Base-by-base conservation (phyloP, 1,140 invertebrate genomes). In the Habropoda laboriosa region DNA sequence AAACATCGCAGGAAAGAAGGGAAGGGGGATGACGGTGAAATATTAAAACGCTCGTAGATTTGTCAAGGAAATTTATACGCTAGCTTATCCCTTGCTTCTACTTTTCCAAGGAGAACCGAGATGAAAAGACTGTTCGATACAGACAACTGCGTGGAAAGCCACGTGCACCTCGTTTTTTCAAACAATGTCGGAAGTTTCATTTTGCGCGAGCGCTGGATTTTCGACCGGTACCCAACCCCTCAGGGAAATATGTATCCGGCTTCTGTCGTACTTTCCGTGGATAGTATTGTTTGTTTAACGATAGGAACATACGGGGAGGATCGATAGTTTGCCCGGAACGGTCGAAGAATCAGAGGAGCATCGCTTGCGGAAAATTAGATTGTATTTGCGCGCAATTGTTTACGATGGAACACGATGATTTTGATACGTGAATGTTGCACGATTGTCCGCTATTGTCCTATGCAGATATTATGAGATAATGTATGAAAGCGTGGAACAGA, bases 201-300 rank as follows among this genome's bases (percentile, higher is more conserved):
- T 61, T 49, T 24, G 35, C 49, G 27, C 53, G n/a, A 10, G 32
- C 8, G 16, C 24, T 6, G 47, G 40, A 68, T 76, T 67, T 78
- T 78, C 24, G 24, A 55, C 35, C 35, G 5, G 35, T 24, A 38
- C 55, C 38, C 74, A 18, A 77, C 42, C 67, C 66, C 51, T 60
- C 5, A 1, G 80, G 75, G 67, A 81, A 81, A 81, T 81, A n/a
- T n/a, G n/a, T n/a, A 64, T 45, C 30, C 60, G 2, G 16, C 8
- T 51, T 30, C 30, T 16, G 30, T 38, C 38, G 21, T 45, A 47
- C 12, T 63, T 16, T 12, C 49, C 12, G 35, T 18, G 60, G 24
- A 53, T 47, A 38, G 58, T 49, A 71, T 71, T 78, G 51, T 72
- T 81, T 79, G 67, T 67, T 79, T 55, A 79, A 72, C 68, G 21